Percentiles rank a stretch among this genome's conserved stretches.
These are phyloP conservation scores for Ursus arctos DNA, from an alignment of 2,113 vertebrate genomes.

Conservation along the genomic window DNA sequence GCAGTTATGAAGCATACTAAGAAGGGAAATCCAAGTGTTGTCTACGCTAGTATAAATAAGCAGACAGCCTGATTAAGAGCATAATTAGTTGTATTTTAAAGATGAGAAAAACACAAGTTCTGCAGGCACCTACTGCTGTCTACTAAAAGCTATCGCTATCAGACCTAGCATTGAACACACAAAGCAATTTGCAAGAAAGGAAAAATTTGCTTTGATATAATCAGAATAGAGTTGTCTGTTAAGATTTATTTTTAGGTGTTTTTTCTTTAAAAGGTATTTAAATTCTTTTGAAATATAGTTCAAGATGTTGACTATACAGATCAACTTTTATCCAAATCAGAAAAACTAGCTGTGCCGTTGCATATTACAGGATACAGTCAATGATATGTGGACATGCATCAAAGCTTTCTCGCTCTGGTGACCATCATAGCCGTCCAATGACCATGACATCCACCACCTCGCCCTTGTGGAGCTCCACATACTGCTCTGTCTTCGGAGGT, in stretches of 20 bases:
- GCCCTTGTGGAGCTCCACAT: constrained; percentile 99
- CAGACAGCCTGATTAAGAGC: constrained; percentile 95
- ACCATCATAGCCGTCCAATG: constrained; percentile 99
- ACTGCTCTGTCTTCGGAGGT: constrained; percentile 99
- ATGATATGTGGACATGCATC: constrained; percentile 99
- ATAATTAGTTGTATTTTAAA: constrained; percentile 97
- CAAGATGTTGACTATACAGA: constrained; percentile 99
- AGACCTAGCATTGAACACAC: constrained; percentile 99
- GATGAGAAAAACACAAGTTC: constrained; percentile 98
- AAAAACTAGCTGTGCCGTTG: constrained; percentile 99
- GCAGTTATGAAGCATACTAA: constrained; percentile 99
- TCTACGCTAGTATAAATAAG: constrained; percentile 97
- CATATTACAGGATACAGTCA: constrained; percentile 99
- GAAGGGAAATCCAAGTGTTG: constrained; percentile 98
- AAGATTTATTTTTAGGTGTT: constrained; percentile 96
- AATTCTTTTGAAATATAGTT: constrained; percentile 97
- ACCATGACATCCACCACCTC: constrained; percentile 99
- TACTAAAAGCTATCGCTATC: constrained; percentile 99
- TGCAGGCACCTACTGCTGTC: constrained; percentile 99
- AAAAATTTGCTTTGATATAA: constrained; percentile 99
- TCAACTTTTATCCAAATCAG: constrained; percentile 99
- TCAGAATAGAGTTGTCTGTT: constrained; percentile 99
- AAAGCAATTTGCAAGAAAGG: constrained; percentile 99
- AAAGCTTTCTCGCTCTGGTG: constrained; percentile 93
- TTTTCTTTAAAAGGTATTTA: constrained; percentile 98